A percentile compares a stretch with the other conserved stretches of the same genome.
Conservation (phyloP, 2,113 vertebrate genomes). For the Spizaetus ornatus region DNA sequence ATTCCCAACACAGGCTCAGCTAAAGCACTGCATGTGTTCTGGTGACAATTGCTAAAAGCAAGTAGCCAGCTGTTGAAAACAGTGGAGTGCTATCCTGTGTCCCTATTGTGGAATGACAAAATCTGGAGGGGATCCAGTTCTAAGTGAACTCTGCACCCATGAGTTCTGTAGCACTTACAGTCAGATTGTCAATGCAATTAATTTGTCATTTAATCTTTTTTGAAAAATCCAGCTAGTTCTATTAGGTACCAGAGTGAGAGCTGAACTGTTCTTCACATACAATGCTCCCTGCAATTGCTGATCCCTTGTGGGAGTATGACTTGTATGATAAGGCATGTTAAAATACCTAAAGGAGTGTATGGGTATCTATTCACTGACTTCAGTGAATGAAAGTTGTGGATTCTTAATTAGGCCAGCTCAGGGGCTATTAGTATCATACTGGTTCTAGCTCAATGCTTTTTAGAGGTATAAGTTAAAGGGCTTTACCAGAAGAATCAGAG, state of each 20-base stretch:
- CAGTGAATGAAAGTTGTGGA: not conserved
- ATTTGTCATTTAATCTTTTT: not conserved
- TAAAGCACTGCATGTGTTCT: not conserved
- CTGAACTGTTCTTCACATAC: not conserved
- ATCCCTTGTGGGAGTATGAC: not conserved
- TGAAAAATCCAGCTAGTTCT: not conserved
- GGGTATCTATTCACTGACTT: not conserved
- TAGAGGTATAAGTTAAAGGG: not conserved
- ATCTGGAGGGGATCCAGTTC: not conserved
- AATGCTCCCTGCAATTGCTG: not conserved
- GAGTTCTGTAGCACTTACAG: too few relatives aligned
- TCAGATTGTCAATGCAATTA: not conserved
- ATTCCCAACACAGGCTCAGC: not conserved
- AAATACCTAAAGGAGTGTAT: not conserved
- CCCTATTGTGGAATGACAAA: not conserved
- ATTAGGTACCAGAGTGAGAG: not conserved
- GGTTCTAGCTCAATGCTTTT: not conserved
- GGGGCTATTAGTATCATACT: not conserved
- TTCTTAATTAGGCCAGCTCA: not conserved
- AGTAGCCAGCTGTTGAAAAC: not conserved
- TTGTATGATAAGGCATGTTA: not conserved
- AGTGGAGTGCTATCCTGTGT: not conserved
- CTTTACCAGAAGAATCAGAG: not conserved
- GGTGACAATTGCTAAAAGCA: not conserved
- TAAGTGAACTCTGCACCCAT: not conserved